Percentiles rank a stretch among this genome's conserved stretches.
Conservation (phyloP, 2,797 vertebrate genomes). For the Ctenopoma kingsleyae region DNA sequence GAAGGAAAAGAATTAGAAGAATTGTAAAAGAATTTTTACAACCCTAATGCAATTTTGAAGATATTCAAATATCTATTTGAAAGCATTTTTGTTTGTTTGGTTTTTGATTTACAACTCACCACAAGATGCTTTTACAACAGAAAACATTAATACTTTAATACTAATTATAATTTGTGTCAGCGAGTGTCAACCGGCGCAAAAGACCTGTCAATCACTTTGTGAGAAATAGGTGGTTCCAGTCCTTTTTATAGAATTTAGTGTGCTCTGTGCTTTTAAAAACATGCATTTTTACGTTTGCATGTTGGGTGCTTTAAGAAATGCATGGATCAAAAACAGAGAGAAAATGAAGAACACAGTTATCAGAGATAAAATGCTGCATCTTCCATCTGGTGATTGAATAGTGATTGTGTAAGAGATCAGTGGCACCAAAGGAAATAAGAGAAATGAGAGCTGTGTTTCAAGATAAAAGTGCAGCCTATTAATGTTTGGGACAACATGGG, state of each 20-base stretch:
- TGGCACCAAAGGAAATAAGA: slow-evolving; percentile 22
- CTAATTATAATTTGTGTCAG: too few relatives aligned
- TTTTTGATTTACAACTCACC: neutral
- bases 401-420: slow-evolving; percentile 17
- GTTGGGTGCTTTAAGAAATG: too few relatives aligned
- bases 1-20: neutral
- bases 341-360: neutral
- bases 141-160: slow-evolving; percentile 1
- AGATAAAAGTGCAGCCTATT: slow-evolving; percentile 37
- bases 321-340: neutral
- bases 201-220: too few relatives aligned
- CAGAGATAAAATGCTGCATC: slow-evolving; percentile 4
- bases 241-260: neutral
- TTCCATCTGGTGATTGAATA: neutral
- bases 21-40: neutral
- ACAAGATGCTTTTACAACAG: neutral
- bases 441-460: slow-evolving; percentile 19
- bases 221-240: neutral
- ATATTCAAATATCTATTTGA: neutral
- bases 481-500: slow-evolving; percentile 24
- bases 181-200: too few relatives aligned
- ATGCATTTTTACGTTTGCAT: neutral
- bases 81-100: neutral
- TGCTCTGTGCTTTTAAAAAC: neutral
- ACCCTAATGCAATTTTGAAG: slow-evolving; percentile 9